Evolutionary conservation across 2,888 invertebrate genomes (phyloP), one percentile per base, ranked within the genome.

Genomic region (Apamea monoglypha): DNA sequence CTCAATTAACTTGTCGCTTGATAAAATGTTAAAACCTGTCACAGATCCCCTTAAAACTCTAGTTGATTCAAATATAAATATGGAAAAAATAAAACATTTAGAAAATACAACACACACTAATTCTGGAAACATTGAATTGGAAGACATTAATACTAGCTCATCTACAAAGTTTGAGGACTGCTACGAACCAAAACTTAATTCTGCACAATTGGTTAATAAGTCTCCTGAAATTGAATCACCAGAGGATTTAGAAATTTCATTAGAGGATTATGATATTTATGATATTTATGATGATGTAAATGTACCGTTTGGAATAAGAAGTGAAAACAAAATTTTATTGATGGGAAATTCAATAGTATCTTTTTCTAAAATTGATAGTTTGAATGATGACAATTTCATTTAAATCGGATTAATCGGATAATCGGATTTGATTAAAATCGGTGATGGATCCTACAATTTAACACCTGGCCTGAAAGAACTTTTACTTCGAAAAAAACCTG

Each of bases 1-100:
- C 1, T 2, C 21, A 32, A 32, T 32, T 6, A 69, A 69, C 25
- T 32, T 50, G 14, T 50, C 50, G 8, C 25, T 50, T 1, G 32
- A 50, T 32, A 69, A 69, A 69, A 69, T 69, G 32, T 25, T 70
- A 25, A 70, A 70, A 32, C 32, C 32, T 14, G 32, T 69, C 1
- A 25, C 50, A 16, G 50, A 50, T 2, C 64, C 64, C 1, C 63
- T 21, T 32, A 32, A 72, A 61, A 61, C 44, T 1, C n/a, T 40
- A n/a, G 36, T 71, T 40, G 10, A 56, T 71, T 59, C 56, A 0
- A 71, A 71, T 40, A 59, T 0, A 4, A 0, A 10, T n/a, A 40
- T 18, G 5, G 40, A 71, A 56, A 71, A 59, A 36, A 25, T 53
- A 1, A 32, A 70, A 56, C 1, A 53, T n/a, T 12, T 18, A 25